Conservation (phyloP, 2,888 invertebrate species). For the Cistogaster globosa region DNA sequence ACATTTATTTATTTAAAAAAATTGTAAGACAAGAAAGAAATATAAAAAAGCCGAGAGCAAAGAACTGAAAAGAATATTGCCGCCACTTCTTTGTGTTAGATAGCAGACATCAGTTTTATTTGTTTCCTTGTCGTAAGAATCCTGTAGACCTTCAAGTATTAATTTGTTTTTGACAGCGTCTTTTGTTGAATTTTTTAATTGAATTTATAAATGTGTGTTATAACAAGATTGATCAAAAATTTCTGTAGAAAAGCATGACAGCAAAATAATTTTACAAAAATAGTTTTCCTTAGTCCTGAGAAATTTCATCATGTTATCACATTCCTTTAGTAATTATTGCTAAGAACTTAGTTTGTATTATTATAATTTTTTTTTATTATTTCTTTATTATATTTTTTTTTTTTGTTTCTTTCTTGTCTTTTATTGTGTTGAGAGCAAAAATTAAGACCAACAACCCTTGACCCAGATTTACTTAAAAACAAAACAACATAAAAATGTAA, state of each 20-base stretch:
- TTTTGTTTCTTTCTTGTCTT: neutral
- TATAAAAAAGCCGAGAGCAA: too few relatives aligned
- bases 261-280: neutral
- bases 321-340: too few relatives aligned
- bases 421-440: neutral
- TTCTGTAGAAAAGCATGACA: neutral
- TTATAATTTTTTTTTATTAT: too few relatives aligned
- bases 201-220: constrained; percentile 32
- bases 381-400: neutral
- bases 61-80: too few relatives aligned
- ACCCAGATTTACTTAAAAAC: constrained; percentile 39
- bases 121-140: neutral
- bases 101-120: constrained; percentile 22
- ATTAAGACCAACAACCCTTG: neutral
- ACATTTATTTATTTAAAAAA: neutral
- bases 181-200: constrained; percentile 59
- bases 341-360: too few relatives aligned
- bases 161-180: constrained; percentile 31
- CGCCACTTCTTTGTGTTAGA: constrained; percentile 48
- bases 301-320: neutral
- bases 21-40: too few relatives aligned
- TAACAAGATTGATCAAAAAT: constrained; percentile 43
- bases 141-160: neutral
- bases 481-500: neutral
- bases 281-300: neutral